A percentile compares a stretch with the other conserved stretches of the same genome.
phyloP scores from a whole-genome alignment of 2,113 vertebrate genomes.

The Riparia riparia region DNA sequence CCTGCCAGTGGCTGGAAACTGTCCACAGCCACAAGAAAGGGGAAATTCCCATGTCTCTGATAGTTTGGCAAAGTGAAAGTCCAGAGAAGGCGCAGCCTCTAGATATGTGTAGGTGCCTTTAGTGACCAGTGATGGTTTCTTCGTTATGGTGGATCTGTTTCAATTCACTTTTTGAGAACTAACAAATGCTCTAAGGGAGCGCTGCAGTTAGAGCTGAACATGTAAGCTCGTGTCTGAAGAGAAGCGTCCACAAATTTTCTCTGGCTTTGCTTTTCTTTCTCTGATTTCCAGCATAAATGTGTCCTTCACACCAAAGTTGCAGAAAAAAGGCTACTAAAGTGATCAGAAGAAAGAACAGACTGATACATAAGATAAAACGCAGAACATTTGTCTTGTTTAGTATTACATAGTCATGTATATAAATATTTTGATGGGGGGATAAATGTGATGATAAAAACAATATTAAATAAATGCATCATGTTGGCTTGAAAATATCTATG shows the following conservation, averaged over 20 bases:
- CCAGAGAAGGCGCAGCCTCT: background rate
- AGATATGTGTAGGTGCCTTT: background rate
- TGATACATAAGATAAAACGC: background rate
- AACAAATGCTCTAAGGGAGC: background rate
- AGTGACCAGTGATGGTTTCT: background rate
- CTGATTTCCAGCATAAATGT: background rate
- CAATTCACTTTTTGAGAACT: background rate
- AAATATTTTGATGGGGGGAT: background rate
- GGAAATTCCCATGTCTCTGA: background rate
- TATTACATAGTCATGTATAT: background rate
- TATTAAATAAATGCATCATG: background rate
- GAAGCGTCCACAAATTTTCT: background rate
- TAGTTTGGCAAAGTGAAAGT: background rate
- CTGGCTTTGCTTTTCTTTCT: background rate
- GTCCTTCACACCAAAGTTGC: background rate
- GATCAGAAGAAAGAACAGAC: background rate
- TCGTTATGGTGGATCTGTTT: background rate
- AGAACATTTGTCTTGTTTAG: background rate
- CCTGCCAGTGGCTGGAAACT: background rate
- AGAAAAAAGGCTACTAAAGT: background rate
- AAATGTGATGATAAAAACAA: background rate
- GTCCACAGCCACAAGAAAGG: background rate
- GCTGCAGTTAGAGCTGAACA: background rate
- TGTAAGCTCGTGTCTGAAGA: background rate
- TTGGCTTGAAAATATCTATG: background rate